Base-by-base conservation (phyloP, 2,888 invertebrate genomes). In the Pristionchus mayeri region DNA sequence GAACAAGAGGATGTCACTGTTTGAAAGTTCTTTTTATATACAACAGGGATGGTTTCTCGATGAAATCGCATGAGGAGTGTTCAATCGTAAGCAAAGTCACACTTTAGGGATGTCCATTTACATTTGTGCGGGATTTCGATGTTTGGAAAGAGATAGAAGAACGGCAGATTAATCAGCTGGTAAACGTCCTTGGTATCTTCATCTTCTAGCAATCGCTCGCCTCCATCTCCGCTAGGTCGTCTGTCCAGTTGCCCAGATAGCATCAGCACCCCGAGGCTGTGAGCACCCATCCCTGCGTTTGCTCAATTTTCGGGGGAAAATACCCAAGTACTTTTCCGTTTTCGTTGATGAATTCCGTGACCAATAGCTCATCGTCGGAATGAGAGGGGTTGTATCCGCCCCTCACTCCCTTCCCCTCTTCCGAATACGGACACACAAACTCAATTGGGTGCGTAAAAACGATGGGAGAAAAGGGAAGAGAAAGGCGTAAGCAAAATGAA, bases 371-470 rank as follows among this genome's bases (percentile, higher is more conserved):
- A 63, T 63, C 34, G 34, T 6, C 21, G 34, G 34, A 63, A 63
- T 63, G 34, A 63, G 30, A 7, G 34, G 34, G 63, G 63, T 18
- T 63, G 63, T 63, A 63, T 63, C 63, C 63, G 37, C 18, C 40
- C 40, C 44, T n/a, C 71, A 24, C 40, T n/a, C 40, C 67, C 37
- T 67, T 40, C 24, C 13, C 27, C 67, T 21, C 34, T n/a, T 71
- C 71, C 71, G 24, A 71, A 71, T 71, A 71, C 67, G 67, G 34
- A 37, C 71, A 63, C 63, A 63, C 71, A 71, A 71, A 71, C 71
- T 71, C 71, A 71, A 71, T 71, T 71, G 71, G 71, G 71, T 71
- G 71, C 37, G 71, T 71, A 71, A 71, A 71, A 37, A 44, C 71
- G 71, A 44, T 44, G 71, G 40, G 40, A 7, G 24, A 44, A 40